Evolutionary conservation across 1,140 invertebrate genomes (phyloP).

Genomic region (Procambarus virginalis): DNA sequence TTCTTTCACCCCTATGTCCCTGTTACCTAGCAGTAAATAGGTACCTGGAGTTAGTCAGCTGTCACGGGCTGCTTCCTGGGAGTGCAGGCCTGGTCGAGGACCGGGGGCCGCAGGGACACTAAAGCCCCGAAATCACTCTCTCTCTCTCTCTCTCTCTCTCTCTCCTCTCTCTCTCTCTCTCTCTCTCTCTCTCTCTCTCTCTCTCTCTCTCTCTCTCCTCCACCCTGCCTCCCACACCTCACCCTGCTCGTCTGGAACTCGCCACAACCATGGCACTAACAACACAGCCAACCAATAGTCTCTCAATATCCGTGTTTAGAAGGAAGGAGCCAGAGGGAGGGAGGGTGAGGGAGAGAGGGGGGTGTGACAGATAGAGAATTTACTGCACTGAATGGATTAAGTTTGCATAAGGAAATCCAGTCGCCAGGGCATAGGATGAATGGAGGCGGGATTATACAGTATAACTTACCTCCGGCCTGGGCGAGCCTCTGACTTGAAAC

Average conservation of each 20-base stretch:
- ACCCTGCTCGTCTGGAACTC: neutral
- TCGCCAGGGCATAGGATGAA: slow-evolving; percentile 49
- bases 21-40: no score
- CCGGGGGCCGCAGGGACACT: no score
- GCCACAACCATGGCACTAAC: slow-evolving; percentile 31
- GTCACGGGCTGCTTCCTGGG: no score
- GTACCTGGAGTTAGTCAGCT: no score
- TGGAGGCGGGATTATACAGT: slow-evolving; percentile 64
- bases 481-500: slow-evolving; percentile 44
- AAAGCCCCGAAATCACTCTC: neutral
- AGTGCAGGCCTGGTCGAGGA: no score
- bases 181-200: slow-evolving; percentile 27
- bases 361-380: slow-evolving; percentile 67
- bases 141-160: neutral
- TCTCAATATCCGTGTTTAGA: slow-evolving; percentile 57
- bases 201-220: slow-evolving; percentile 4
- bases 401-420: slow-evolving; percentile 67
- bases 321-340: slow-evolving; percentile 35
- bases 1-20: no score
- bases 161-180: neutral
- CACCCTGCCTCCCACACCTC: neutral
- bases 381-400: slow-evolving; percentile 66
- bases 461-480: slow-evolving; percentile 36
- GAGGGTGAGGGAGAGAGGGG: neutral
- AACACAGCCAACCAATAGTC: slow-evolving; percentile 47